A percentile compares a stretch with the other conserved stretches of the same genome.
Evolutionary conservation across 1,140 invertebrate species (phyloP).

Genomic region (Drosophila azteca): DNA sequence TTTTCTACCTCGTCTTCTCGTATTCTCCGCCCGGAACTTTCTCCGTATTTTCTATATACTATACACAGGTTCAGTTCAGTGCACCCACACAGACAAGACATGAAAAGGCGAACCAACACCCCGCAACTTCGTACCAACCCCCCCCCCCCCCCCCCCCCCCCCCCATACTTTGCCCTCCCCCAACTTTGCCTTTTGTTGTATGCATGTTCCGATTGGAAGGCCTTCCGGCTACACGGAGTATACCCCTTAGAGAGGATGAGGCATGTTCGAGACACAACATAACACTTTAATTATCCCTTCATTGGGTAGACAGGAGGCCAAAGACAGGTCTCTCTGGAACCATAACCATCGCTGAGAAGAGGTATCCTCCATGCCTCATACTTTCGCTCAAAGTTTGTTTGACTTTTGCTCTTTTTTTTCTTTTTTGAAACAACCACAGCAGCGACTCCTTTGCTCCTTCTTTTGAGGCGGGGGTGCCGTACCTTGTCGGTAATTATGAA

Average conservation of each 20-base stretch:
- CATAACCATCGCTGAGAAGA: background rate
- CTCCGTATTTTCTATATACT: conserved; percentile 22
- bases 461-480: conserved; percentile 2
- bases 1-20: conserved; percentile 56
- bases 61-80: conserved; percentile 63
- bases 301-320: no score
- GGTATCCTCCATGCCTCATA: conserved; percentile 1
- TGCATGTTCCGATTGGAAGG: conserved; percentile 25
- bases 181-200: conserved; percentile 68
- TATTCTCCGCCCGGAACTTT: conserved; percentile 14
- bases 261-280: conserved; percentile 3
- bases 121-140: no score
- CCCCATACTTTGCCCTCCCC: conserved; percentile 31
- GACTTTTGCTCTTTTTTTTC: conserved; percentile 41
- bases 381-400: conserved; percentile 3
- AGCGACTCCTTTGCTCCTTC: conserved; percentile 42
- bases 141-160: background rate
- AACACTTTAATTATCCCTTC: no score
- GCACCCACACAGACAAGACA: conserved; percentile 62
- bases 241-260: conserved; percentile 5
- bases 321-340: no score
- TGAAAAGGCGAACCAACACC: conserved; percentile 48
- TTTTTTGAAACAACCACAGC: conserved; percentile 43
- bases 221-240: conserved; percentile 10
- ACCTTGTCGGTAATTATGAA: conserved; percentile 72